phyloP scores from a whole-genome alignment of 1,140 invertebrate species.

The Sarcophaga bullata region DNA sequence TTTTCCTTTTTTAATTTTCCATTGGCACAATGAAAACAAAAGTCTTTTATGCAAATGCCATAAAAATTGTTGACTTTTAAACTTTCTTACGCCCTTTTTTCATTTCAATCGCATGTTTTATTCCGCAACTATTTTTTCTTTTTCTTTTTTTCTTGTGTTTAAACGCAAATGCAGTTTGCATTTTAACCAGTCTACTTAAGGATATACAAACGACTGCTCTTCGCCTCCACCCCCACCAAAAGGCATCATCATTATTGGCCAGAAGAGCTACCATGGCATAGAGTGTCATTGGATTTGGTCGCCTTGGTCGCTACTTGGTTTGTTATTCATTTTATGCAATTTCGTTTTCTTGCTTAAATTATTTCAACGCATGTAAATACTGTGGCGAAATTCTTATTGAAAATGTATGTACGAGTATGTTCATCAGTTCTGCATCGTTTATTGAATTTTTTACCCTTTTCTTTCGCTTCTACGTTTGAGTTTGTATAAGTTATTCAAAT shows the following conservation, averaged over 20 bases:
- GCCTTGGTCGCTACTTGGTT: not conserved
- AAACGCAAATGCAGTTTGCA: not conserved
- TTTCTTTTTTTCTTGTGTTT: not conserved
- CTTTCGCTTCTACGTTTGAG: not conserved
- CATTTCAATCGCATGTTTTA: not conserved
- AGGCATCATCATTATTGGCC: not conserved
- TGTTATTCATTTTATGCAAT: constrained; percentile 39
- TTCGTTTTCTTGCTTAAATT: constrained; percentile 28
- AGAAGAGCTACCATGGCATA: not conserved
- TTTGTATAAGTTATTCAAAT: too few relatives aligned
- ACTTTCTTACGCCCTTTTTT: not conserved
- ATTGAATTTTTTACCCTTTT: not conserved
- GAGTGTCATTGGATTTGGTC: not conserved
- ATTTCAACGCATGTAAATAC: constrained; percentile 33
- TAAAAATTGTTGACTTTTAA: constrained; percentile 32
- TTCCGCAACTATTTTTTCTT: not conserved
- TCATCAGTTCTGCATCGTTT: not conserved
- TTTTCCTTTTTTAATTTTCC: not conserved
- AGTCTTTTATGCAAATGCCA: constrained; percentile 35
- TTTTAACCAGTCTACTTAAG: not conserved
- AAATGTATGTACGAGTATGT: not conserved
- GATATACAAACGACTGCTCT: not conserved
- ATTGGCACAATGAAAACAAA: constrained; percentile 34
- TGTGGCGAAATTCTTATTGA: constrained; percentile 8
- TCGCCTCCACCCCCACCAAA: not conserved